Conservation (phyloP, 1,140 invertebrate species). For the Ladona fulva region DNA sequence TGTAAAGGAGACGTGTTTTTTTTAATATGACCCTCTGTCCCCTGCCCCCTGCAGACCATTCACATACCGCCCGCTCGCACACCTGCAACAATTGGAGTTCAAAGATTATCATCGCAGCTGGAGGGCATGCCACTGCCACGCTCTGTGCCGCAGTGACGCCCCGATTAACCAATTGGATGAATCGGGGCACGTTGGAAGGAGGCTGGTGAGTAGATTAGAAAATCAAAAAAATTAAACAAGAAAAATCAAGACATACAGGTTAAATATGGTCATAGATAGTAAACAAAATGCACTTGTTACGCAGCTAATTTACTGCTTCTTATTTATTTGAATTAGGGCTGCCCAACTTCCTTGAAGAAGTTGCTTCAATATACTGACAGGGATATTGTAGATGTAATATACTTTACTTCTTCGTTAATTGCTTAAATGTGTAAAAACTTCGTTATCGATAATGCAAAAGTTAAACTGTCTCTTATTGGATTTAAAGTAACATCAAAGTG, state of each 20-base stretch:
- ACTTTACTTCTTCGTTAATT: no score
- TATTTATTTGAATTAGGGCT: no score
- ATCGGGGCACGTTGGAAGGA: not conserved
- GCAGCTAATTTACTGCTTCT: not conserved
- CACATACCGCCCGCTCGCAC: not conserved
- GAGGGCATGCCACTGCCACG: not conserved
- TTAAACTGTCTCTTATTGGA: no score
- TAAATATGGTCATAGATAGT: not conserved
- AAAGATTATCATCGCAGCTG: constrained; percentile 9
- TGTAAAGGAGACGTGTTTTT: not conserved
- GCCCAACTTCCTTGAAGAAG: no score
- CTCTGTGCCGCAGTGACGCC: not conserved
- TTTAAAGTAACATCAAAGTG: no score
- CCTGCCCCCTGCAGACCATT: not conserved
- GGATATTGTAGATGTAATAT: no score
- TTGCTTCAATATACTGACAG: no score
- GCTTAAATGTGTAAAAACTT: no score
- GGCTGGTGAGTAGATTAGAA: constrained; percentile 8
- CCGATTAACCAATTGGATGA: not conserved
- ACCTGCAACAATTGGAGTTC: not conserved
- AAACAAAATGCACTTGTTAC: not conserved
- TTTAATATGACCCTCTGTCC: not conserved
- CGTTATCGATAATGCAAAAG: no score
- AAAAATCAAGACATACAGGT: not conserved
- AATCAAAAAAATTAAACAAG: constrained; percentile 2